Base-by-base conservation (phyloP, 2,797 vertebrate species). In the Poecile montanus region DNA sequence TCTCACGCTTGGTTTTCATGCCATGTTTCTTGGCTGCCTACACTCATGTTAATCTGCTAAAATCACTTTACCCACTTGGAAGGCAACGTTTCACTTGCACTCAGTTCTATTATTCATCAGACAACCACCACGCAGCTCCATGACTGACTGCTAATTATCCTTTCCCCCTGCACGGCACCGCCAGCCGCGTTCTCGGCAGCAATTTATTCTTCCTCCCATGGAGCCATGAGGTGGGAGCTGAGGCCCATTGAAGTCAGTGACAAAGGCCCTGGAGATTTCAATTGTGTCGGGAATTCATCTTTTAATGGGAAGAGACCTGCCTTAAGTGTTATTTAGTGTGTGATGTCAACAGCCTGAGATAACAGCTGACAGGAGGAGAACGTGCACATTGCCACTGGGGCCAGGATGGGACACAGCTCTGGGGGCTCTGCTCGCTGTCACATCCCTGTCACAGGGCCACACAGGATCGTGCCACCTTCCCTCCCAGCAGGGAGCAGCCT, bases 21-120 rank as follows among this genome's bases (percentile, higher is more conserved):
- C 73, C 71, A 22, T 70, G 80, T 92, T 96, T 92, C 94, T 44
- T 90, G 86, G 91, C 94, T 95, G 82, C 81, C 92, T 93, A 84
- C 71, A 36, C 73, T 63, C 76, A 72, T 5, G 78, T 54, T 94
- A 81, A 96, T 89, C 94, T 93, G 89, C 87, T 93, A 85, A 95
- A 93, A 95, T 89, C 81, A 62, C 91, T 93, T 91, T 84, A 85
- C 87, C 78, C 78, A 44, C 91, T 93, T 73, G 81, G 91, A 97
- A 96, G 66, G 65, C 65, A 80, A 78, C 45, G 2, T 88, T 93
- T 93, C 72, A 17, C 88, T 96, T 17, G n/a, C 34, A 32, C 36
- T 83, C 68, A 80, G 89, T 92, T 96, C 75, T 92, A 88, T 94
- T 95, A 95, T 94, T 91, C 81, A 94, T 96, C 94, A 97, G 89